Percentiles rank a stretch among this genome's conserved stretches.
Evolutionary conservation across 2,888 invertebrate species (phyloP).

Genomic region (Syritta pipiens): DNA sequence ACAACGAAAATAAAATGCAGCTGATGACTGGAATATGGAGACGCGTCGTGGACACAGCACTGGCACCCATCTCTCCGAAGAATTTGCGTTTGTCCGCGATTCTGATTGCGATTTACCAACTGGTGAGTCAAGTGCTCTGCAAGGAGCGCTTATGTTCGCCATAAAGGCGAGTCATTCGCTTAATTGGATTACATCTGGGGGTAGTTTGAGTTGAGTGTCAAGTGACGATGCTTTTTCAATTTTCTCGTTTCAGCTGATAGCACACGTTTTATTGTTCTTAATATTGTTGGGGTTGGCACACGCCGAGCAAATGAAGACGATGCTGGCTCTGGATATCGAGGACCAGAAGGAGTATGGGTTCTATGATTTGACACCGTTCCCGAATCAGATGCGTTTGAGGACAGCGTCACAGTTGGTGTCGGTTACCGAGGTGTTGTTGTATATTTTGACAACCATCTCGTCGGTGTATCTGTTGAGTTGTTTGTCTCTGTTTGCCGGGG

Average conservation of each 20-base stretch:
- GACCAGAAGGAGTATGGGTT: slow-evolving; percentile 78
- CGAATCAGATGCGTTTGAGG: slow-evolving; percentile 76
- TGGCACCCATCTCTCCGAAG: slow-evolving; percentile 76
- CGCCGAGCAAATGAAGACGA: slow-evolving; percentile 78
- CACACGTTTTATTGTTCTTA: slow-evolving; percentile 77
- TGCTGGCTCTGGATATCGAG: slow-evolving; percentile 77
- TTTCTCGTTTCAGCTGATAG: slow-evolving; percentile 74
- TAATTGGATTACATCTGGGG: slow-evolving; percentile 31
- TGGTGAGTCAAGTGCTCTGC: slow-evolving; percentile 74
- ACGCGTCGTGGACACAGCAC: slow-evolving; percentile 72
- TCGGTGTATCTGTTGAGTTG: slow-evolving; percentile 76
- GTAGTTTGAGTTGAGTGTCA: slow-evolving; percentile 11
- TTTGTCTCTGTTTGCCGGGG: slow-evolving; percentile 76
- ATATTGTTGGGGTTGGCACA: slow-evolving; percentile 77
- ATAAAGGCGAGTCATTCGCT: slow-evolving; percentile 16
- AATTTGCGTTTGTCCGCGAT: slow-evolving; percentile 78
- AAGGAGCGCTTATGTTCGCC: slow-evolving; percentile 11
- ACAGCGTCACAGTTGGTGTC: slow-evolving; percentile 76
- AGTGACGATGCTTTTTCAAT: background rate
- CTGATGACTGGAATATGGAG: slow-evolving; percentile 67
- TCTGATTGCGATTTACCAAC: slow-evolving; percentile 77
- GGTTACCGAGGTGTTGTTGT: slow-evolving; percentile 75
- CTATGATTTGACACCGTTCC: slow-evolving; percentile 76
- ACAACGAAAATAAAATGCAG: slow-evolving; percentile 62
- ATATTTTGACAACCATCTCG: slow-evolving; percentile 73